Percentiles rank a stretch among this genome's conserved stretches.
Evolutionary conservation across 2,888 invertebrate species (phyloP).

Genomic region (Azorinus chamasolen): DNA sequence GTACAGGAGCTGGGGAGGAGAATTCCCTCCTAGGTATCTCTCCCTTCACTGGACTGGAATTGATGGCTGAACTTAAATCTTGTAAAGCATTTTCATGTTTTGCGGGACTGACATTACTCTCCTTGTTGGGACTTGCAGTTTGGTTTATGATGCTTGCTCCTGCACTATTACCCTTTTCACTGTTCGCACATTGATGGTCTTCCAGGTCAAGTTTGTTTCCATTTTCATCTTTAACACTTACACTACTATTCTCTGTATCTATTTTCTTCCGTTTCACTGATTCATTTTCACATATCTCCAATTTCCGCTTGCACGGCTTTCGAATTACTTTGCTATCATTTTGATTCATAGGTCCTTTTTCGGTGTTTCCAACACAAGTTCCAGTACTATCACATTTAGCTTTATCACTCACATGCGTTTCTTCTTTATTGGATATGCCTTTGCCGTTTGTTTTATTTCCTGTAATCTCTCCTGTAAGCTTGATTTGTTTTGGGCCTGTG

Average conservation of each 20-base stretch:
- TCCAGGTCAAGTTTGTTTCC: no score
- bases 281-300: conserved; percentile 43
- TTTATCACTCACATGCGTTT: no score
- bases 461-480: no score
- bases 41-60: conserved; percentile 48
- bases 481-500: no score
- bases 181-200: no score
- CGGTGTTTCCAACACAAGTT: no score
- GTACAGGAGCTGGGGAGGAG: conserved; percentile 26
- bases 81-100: conserved; percentile 38
- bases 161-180: no score
- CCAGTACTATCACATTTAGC: no score
- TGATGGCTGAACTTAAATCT: conserved; percentile 36
- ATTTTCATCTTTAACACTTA: neutral
- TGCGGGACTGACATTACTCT: conserved; percentile 13
- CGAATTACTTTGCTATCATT: conserved; percentile 14
- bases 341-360: no score
- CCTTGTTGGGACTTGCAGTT: neutral
- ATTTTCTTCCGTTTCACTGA: conserved; percentile 29
- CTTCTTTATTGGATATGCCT: no score
- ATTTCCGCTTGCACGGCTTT: conserved; percentile 60
- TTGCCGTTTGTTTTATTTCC: no score
- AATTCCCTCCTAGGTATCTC: conserved; percentile 20
- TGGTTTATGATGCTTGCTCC: no score
- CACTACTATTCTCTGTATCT: conserved; percentile 6